Evolutionary conservation across 2,113 vertebrate genomes (phyloP), one percentile per base, ranked within the genome.

Genomic region (Nymphicus hollandicus): DNA sequence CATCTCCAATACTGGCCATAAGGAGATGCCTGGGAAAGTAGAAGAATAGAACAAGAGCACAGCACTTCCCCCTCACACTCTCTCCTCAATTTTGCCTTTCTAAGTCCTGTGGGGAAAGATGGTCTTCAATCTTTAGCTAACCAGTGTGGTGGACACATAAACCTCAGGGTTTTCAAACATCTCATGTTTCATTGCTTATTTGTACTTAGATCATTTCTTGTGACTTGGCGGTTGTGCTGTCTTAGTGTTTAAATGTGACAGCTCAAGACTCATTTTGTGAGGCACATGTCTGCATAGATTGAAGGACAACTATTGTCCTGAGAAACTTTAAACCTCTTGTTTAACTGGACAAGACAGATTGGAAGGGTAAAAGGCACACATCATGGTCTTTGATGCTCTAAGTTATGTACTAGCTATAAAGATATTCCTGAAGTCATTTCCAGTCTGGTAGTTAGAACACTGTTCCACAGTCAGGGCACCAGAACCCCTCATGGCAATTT

Each of bases 271-370:
- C n/a, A 33, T 65, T 91, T 76, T 77, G 41, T 49, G 63, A 95
- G 69, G 61, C 47, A 55, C 86, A 33, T 12, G 18, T 76, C 65
- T 86, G 31, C 53, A 11, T 23, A 71, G 56, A 76, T 7, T 37
- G 47, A 79, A 84, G 63, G 65, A 71, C 77, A 92, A 1, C 35
- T 79, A 56, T 44, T 89, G 65, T 70, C 78, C 65, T 72, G 61
- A 91, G 73, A 91, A 92, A 64, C 27, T 71, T 81, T 68, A 84
- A 89, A 91, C 28, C n/a, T 81, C 83, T 79, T 16, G 27, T 97
- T 93, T 72, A 56, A 87, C 56, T n/a, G 81, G 65, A n/a, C 11
- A 68, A 93, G 90, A 37, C 41, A 79, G 47, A 69, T 31, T 83
- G 77, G 58, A 92, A 91, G 44, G 19, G 29, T 7, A 16, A 68